Conservation (phyloP, 1,140 invertebrate genomes). For the Steinernema khuongi region DNA sequence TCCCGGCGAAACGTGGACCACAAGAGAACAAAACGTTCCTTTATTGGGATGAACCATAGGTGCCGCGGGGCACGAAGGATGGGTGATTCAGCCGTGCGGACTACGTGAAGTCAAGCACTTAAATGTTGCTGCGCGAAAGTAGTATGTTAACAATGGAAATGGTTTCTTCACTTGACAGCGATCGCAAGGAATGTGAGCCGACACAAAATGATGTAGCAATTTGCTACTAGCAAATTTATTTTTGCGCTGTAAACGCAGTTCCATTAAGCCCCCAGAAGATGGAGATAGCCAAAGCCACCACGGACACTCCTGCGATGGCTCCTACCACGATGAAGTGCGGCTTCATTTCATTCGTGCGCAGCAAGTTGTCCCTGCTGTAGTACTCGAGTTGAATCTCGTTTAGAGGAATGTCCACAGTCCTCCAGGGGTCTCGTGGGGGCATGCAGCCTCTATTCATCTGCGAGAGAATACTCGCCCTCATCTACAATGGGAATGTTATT, state of each 20-base stretch:
- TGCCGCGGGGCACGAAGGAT: neutral
- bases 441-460: neutral
- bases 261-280: conserved; percentile 36
- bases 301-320: conserved; percentile 21
- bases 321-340: conserved; percentile 26
- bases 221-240: too few relatives aligned
- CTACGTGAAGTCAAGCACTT: neutral
- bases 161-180: too few relatives aligned
- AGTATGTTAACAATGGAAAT: conserved; percentile 17
- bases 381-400: conserved; percentile 28
- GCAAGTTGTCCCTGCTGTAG: conserved; percentile 21
- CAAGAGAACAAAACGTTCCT: neutral
- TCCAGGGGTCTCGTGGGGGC: neutral
- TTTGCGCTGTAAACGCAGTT: conserved; percentile 23
- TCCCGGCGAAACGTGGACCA: neutral
- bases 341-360: conserved; percentile 18
- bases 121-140: neutral
- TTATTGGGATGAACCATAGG: neutral
- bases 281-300: conserved; percentile 28
- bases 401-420: neutral
- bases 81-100: neutral
- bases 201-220: too few relatives aligned
- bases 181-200: too few relatives aligned
- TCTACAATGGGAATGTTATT: conserved; percentile 8
- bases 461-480: neutral